Percentiles rank a stretch among this genome's conserved stretches.
Conservation (phyloP, 2,113 vertebrate genomes). For the Mus pahari region DNA sequence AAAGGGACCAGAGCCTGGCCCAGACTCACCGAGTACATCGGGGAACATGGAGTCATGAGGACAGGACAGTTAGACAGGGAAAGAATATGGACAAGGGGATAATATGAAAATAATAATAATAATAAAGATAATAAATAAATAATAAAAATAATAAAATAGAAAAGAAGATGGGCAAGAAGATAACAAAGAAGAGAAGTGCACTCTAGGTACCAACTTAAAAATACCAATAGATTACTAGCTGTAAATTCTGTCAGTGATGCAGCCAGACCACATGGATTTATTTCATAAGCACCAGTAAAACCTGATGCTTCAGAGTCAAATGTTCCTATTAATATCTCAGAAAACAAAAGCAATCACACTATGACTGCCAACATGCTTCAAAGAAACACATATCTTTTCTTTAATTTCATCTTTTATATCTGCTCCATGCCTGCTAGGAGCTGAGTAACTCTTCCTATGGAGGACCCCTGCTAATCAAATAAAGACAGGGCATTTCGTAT, state of each 20-base stretch:
- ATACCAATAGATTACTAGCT: not conserved
- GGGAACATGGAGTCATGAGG: not conserved
- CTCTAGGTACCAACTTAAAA: not conserved
- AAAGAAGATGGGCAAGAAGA: not conserved
- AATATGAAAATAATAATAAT: not conserved
- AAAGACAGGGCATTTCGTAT: not conserved
- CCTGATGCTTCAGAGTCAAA: not conserved
- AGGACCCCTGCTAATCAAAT: not conserved
- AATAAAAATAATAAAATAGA: too few species aligned
- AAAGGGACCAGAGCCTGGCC: not conserved
- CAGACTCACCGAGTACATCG: not conserved
- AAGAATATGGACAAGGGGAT: not conserved
- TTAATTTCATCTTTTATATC: constrained; percentile 6
- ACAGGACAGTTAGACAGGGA: not conserved
- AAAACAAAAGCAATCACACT: not conserved
- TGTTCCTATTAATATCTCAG: not conserved
- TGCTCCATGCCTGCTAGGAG: not conserved
- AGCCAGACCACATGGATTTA: not conserved
- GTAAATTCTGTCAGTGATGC: not conserved
- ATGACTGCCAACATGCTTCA: not conserved
- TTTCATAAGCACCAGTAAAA: not conserved
- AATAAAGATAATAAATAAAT: too few species aligned
- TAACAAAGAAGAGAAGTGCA: not conserved
- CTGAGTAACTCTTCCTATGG: not conserved
- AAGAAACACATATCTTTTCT: not conserved